Base-by-base conservation (phyloP, 2,113 vertebrate species). In the Embiotoca jacksoni region DNA sequence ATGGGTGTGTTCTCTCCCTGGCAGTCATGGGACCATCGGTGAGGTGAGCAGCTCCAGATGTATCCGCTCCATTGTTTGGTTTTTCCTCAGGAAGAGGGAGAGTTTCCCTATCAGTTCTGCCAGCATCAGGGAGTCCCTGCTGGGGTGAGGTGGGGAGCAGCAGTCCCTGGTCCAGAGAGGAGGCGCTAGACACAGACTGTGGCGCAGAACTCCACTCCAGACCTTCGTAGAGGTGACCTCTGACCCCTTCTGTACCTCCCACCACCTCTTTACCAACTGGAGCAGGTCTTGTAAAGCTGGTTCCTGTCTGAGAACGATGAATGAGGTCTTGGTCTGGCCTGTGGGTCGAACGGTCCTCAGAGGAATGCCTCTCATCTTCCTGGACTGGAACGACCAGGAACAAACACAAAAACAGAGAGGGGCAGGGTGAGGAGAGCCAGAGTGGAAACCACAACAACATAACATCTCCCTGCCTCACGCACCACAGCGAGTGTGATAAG, bases 1-100 rank as follows among this genome's bases (percentile, higher is more conserved):
- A 58, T 59, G 80, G 80, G 89, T 31, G 89, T 60, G 85, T 80
- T 57, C 79, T 13, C 55, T 72, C 50, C 36, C 30, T 69, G 52
- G 82, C 53, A 78, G 46, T 35, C 44, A 64, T 30, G 50, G 58
- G 73, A 37, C 59, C 44, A 56, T 77, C 70, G 5, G 84, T 15
- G 82, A 58, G 75, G 75, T 44, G 78, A 82, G 80, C 44, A 7
- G 59, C 71, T 59, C 88, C 94, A 95, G 94, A 88, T 86, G 88
- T 82, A 84, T 95, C 94, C 94, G 90, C 77, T 85, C 87, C 80
- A 95, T 95, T 95, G 94, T 95, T 87, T n/a, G 33, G 35, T 16
- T 9, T 78, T 95, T 95, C 94, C 94, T 94, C 93, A 90, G 93
- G 92, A 94, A 94, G 80, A 59, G 55, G 71, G 68, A 83, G 83